These are phyloP conservation scores for Halocynthia aurantium DNA, from an alignment of 23 tunicate genomes.

Conservation along the genomic window DNA sequence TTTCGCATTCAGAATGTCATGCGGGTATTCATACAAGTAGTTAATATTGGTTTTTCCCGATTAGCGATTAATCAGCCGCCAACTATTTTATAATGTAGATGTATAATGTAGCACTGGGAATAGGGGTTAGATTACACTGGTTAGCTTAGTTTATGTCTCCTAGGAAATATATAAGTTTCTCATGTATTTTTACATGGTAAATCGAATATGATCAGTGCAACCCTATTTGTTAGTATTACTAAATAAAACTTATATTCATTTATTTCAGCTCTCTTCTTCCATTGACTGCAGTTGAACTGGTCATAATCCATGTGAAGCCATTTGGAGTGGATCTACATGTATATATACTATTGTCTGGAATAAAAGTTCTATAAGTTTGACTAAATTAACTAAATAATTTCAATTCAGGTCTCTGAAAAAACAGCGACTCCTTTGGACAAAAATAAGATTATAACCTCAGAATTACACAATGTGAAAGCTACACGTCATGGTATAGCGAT, in stretches of 20 bases:
- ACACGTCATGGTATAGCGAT: conserved; percentile 86
- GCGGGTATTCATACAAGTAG: too few relatives aligned
- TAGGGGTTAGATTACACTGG: too few relatives aligned
- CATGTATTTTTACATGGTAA: too few relatives aligned
- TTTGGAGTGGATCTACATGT: conserved; percentile 40
- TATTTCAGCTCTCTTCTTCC: conserved; percentile 30
- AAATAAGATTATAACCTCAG: conserved; percentile 11
- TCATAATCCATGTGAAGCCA: conserved; percentile 73
- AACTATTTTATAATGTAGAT: too few relatives aligned
- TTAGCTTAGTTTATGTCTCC: too few relatives aligned
- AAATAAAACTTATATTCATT: not conserved
- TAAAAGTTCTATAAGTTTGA: too few relatives aligned
- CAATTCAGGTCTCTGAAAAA: conserved; percentile 13
- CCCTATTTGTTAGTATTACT: not conserved
- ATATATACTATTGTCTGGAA: not conserved
- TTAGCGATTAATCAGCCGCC: too few relatives aligned
- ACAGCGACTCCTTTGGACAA: conserved; percentile 4
- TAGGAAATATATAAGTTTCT: too few relatives aligned
- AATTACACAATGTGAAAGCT: conserved; percentile 82
- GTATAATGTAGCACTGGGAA: too few relatives aligned
- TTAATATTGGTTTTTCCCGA: too few relatives aligned
- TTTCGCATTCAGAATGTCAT: too few relatives aligned
- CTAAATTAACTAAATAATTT: not conserved
- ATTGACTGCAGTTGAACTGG: conserved; percentile 35
- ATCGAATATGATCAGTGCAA: too few relatives aligned